phyloP scores from a whole-genome alignment of 2,113 vertebrate species.

The Leptobrachium ailaonicum region DNA sequence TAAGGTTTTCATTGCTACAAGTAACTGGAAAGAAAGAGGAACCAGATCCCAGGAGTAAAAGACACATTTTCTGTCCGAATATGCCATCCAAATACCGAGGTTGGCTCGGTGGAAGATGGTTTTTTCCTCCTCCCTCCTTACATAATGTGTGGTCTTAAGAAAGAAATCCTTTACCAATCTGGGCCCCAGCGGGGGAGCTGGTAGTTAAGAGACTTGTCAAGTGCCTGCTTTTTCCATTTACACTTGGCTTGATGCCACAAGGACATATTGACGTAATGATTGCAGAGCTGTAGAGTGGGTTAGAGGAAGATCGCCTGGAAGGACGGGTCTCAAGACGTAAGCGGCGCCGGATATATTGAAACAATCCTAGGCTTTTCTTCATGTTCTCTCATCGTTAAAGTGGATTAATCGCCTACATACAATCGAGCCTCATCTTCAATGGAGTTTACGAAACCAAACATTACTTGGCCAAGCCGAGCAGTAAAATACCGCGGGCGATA shows the following conservation, averaged over 20 bases:
- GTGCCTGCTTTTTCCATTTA: background rate
- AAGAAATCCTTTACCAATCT: background rate
- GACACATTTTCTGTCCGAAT: background rate
- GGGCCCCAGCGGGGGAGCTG: background rate
- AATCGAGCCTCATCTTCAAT: background rate
- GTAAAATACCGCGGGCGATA: too few species aligned
- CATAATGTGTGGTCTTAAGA: background rate
- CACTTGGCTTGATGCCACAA: background rate
- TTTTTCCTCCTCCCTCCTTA: background rate
- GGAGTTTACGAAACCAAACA: too few species aligned
- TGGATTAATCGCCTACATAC: background rate
- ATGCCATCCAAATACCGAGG: background rate
- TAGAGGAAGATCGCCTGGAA: background rate
- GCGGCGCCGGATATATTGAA: background rate
- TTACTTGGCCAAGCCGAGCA: too few species aligned
- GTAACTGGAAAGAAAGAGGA: too few species aligned
- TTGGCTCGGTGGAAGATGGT: background rate
- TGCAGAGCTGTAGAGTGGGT: background rate
- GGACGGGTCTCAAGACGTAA: background rate
- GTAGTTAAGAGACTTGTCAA: background rate
- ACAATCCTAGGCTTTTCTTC: background rate
- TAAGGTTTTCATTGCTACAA: too few species aligned
- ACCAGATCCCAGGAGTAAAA: too few species aligned
- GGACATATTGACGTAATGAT: background rate
- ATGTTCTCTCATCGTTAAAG: background rate